Base-by-base conservation (phyloP, 2,888 invertebrate genomes). In the Autographa gamma region DNA sequence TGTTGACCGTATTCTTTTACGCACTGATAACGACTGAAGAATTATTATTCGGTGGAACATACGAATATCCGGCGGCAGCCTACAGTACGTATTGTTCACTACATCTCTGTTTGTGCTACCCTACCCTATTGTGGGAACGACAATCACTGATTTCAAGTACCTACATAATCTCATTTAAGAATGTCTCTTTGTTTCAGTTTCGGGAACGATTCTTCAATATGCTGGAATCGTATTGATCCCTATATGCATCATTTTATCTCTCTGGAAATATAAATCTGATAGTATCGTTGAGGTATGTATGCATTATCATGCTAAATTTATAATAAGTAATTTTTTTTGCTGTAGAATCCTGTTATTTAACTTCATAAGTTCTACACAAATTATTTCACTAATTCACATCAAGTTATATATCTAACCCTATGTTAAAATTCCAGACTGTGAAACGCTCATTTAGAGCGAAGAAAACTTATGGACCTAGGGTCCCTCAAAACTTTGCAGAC, bases 1-100 rank as follows among this genome's bases (percentile, higher is more conserved):
- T 98, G 96, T 95, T 97, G 2, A 88, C 96, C 0, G 98, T 98
- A 63, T 96, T 98, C 82, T 90, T 97, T 62, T 98, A 98, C 87
- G 97, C 97, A 11, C 90, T 98, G 71, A 93, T 95, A n/a, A 96
- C 96, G 0, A 96, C 97, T 14, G 92, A 96, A 69, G 96, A 96
- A 0, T 89, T 97, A 2, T 90, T 93, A 0, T 97, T 97, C 84
- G 97, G 97, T 63, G 94, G 91, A 19, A 91, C 90, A 14, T 94
- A 95, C 66, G 81, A 83, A 0, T 97, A 96, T 89, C 97, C 98
- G 0, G 82, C 83, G 16, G 95, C 92, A 85, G 97, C 96, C 2
- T 96, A 96, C 82, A 95, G 97, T 97, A 91, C 92, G 93, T 88
- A 66, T 67, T 63, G 31, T 69, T 16, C 16, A 14, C n/a, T 60